phyloP scores from a whole-genome alignment of 1,140 invertebrate species.

The Bombus affinis region DNA sequence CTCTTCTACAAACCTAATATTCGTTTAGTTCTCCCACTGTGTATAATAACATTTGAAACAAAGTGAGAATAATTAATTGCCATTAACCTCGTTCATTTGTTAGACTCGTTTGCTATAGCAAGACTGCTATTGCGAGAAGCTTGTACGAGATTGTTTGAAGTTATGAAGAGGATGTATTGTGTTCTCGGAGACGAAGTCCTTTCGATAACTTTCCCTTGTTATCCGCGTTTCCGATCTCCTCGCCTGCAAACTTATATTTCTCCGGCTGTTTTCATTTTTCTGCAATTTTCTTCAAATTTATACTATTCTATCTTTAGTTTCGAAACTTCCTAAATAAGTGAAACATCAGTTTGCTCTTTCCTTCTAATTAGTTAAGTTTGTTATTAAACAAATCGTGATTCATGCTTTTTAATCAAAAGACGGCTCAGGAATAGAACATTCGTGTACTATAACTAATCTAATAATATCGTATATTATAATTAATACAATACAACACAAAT shows the following conservation, averaged over 20 bases:
- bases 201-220: slow-evolving; percentile 4
- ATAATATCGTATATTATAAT: neutral
- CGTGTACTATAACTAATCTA: neutral
- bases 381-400: neutral
- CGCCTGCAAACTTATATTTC: neutral
- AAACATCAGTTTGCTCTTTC: neutral
- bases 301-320: neutral
- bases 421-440: neutral
- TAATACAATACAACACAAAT: neutral
- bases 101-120: neutral
- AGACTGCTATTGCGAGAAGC: neutral
- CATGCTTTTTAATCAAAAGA: neutral
- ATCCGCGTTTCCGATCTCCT: neutral
- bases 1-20: neutral
- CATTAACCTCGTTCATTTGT: slow-evolving; percentile 19
- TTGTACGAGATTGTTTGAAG: neutral
- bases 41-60: neutral
- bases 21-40: neutral
- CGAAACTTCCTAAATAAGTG: neutral
- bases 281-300: neutral
- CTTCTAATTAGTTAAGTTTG: neutral
- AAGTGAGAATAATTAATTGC: slow-evolving; percentile 35
- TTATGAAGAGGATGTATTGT: neutral
- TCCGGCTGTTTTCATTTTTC: neutral
- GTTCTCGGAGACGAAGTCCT: neutral